Evolutionary conservation across 2,888 invertebrate species (phyloP).

Genomic region (Aethes cnicana): DNA sequence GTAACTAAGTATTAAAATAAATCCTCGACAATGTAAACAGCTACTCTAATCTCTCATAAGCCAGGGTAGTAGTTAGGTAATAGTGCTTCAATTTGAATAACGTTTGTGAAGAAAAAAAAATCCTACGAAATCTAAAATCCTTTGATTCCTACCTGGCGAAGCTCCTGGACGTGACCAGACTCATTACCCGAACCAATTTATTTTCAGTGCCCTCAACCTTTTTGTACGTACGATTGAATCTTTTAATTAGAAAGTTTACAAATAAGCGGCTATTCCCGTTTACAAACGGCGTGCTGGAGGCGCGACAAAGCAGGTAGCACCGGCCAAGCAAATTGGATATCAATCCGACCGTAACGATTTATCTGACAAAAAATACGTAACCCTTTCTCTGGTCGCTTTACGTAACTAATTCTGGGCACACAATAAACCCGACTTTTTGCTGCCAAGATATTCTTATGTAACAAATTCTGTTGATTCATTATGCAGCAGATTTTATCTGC

Average conservation of each 20-base stretch:
- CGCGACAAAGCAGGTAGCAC: slow-evolving; percentile 65
- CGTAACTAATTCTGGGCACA: slow-evolving; percentile 57
- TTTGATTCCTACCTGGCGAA: no score
- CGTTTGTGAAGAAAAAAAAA: no score
- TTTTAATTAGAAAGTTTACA: slow-evolving; percentile 73
- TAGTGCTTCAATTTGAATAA: no score
- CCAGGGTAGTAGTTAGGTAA: no score
- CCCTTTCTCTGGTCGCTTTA: slow-evolving; percentile 64
- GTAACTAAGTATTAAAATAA: no score
- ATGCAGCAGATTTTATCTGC: slow-evolving; percentile 21
- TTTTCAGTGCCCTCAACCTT: slow-evolving; percentile 51
- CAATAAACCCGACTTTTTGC: slow-evolving; percentile 54
- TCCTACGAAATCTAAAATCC: no score
- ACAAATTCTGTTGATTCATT: slow-evolving; percentile 26
- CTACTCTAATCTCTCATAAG: no score
- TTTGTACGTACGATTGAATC: slow-evolving; percentile 53
- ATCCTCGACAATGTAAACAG: no score
- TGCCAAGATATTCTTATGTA: slow-evolving; percentile 39
- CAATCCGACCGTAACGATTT: slow-evolving; percentile 71
- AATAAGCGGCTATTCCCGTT: slow-evolving; percentile 65
- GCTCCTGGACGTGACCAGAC: no score
- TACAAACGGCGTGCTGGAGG: slow-evolving; percentile 52
- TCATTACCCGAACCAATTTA: slow-evolving; percentile 54
- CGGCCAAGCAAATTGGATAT: slow-evolving; percentile 71
- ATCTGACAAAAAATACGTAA: slow-evolving; percentile 62